These are phyloP conservation scores for Dynastes maya DNA, from an alignment of 2,888 invertebrate species.

Conservation along the genomic window DNA sequence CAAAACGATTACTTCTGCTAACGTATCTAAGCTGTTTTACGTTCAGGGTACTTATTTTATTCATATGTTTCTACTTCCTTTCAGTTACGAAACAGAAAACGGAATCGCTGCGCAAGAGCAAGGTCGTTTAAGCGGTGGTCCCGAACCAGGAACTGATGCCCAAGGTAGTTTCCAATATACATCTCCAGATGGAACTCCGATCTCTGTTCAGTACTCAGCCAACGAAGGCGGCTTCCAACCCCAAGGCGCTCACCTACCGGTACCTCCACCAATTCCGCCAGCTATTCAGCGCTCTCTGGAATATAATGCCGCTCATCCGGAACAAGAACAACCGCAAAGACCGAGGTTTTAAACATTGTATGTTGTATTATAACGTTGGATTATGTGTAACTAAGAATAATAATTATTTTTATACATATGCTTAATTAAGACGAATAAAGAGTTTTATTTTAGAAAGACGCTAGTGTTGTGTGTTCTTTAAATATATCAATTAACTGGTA, in stretches of 20 bases:
- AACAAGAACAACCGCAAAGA: constrained; percentile 52
- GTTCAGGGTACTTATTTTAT: too few species aligned
- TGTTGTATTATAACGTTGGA: constrained; percentile 10
- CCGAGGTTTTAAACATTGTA: constrained; percentile 30
- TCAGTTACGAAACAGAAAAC: constrained; percentile 76
- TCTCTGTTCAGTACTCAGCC: constrained; percentile 75
- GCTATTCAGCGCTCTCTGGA: constrained; percentile 81
- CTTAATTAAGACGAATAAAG: constrained; percentile 42
- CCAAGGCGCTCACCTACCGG: constrained; percentile 68
- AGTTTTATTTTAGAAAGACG: constrained; percentile 11
- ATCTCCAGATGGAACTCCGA: constrained; percentile 77
- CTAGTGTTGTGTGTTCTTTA: background rate
- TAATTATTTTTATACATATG: constrained; percentile 38
- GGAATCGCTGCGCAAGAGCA: constrained; percentile 76
- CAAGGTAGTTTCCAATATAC: constrained; percentile 74
- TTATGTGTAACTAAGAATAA: constrained; percentile 30
- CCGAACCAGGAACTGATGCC: constrained; percentile 70
- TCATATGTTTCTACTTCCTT: too few species aligned
- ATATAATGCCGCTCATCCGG: constrained; percentile 76
- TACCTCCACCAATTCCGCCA: constrained; percentile 78
- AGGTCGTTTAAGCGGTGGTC: constrained; percentile 71
- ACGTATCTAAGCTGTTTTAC: too few species aligned
- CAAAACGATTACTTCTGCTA: too few species aligned
- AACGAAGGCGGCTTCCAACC: constrained; percentile 82
- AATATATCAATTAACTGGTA: background rate